Evolutionary conservation across 2,113 vertebrate genomes (phyloP), one percentile per base, ranked within the genome.

Genomic region (Axis porcinus): DNA sequence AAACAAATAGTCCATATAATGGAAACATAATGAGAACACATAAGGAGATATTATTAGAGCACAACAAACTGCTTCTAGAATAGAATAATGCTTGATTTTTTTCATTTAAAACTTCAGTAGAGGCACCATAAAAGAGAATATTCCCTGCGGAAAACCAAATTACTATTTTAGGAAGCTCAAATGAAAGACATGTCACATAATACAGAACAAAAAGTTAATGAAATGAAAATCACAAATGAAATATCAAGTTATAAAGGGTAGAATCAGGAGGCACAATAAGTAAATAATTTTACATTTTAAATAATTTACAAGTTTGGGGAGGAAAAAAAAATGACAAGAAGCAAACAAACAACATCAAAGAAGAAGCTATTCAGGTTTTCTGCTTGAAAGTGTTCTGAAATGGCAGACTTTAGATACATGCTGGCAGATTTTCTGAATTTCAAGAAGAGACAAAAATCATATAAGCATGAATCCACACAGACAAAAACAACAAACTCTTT

Each of bases 1-100:
- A 90, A 58, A 67, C 33, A 82, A 95, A 95, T 36, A 95, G 94
- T 55, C 83, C 67, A 40, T 50, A 91, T 79, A 86, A 83, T 89
- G 82, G 64, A 94, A 81, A 93, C 52, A 45, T 60, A 91, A 96
- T 57, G 94, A 92, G 94, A 94, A 92, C 55, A 54, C 92, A 86
- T 67, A 70, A 94, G 92, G 97, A 95, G 92, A 55, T 67, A 85
- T 91, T 88, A 97, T 95, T 91, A 95, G 76, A 91, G 95, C 90
- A 93, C 43, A 62, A 81, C n/a, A 83, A 93, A 86, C 87, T n/a
- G 6, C 78, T 96, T 78, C 55, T 1, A 50, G 85, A 89, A 60
- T 36, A 78, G 54, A 92, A 83, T 17, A 67, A 67, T 19, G 33
- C 86, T 60, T 28, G 83, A 14, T 6, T 52, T 92, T 87, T 93